Evolutionary conservation across 2,113 vertebrate species (phyloP), one percentile per base, ranked within the genome.

Genomic region (Cyphomyrus plagiostoma): DNA sequence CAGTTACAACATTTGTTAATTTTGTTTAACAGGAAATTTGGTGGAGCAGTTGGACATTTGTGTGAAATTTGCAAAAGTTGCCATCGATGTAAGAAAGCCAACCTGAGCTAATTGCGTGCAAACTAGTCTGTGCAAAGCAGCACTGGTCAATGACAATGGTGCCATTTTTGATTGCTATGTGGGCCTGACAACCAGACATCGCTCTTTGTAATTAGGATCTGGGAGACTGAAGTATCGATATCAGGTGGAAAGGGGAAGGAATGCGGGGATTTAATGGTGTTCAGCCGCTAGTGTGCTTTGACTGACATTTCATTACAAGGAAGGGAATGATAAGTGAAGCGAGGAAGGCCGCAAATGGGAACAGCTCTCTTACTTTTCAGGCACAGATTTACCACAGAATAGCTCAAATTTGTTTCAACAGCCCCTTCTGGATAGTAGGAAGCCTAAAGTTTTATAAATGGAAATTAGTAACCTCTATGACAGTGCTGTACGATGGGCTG

Each of bases 121-220:
- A 52, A n/a, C 23, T 23, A 8, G 50, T 77, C 48, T 5, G 4
- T 52, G 30, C 4, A 42, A 56, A 77, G 88, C 74, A 42, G 15
- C 19, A 74, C 49, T 53, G 70, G 66, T 42, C 53, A 89, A 89
- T 80, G 70, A 50, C 48, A 39, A 6, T 21, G 46, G 48, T 21
- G 15, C 45, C 30, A 23, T 23, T 82, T 52, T 56, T 50, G 66
- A 83, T 89, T 89, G 50, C 70, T 45, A 83, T 42, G 80, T 80
- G 50, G 50, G n/a, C 39, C 88, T 52, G 30, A 26, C 46, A 80
- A 50, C 4, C 19, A n/a, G 23, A 35, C 74, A 56, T 83, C 26
- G 42, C 49, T 82, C 70, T 89, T 83, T 56, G 74, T 83, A 82
- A 89, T 89, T 82, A 89, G 70, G 88, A 88, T 50, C 88, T 11